Evolutionary conservation across 2,888 invertebrate species (phyloP).

Genomic region (Plebejus anna): DNA sequence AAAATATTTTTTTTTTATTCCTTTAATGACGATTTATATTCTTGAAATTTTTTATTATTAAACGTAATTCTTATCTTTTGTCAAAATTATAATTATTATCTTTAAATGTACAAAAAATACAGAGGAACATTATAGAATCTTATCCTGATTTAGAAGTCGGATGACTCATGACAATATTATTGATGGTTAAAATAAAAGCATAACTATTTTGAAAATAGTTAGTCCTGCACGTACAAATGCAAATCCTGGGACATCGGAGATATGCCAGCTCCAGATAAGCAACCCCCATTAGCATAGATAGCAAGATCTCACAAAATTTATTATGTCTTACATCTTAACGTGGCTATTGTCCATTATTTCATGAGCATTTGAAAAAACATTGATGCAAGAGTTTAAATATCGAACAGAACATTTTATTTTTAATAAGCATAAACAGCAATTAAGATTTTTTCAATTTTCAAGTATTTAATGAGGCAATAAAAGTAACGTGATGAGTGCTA

Average conservation of each 20-base stretch:
- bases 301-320: constrained; percentile 37
- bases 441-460: not conserved
- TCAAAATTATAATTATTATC: no score
- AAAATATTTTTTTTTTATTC: not conserved
- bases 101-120: no score
- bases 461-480: not conserved
- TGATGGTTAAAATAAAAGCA: constrained; percentile 2
- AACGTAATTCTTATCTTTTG: no score
- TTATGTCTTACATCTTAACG: constrained; percentile 30
- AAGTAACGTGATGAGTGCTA: not conserved
- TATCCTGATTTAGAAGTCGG: not conserved
- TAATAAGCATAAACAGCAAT: no score
- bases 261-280: constrained; percentile 43
- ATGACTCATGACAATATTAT: not conserved
- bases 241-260: constrained; percentile 32
- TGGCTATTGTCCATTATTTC: not conserved
- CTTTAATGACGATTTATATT: not conserved
- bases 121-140: no score
- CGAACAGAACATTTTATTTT: not conserved
- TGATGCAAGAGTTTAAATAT: not conserved
- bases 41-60: not conserved
- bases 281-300: constrained; percentile 55
- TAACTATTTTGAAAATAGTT: constrained; percentile 29
- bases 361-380: not conserved
- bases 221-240: constrained; percentile 22